Percentiles rank a stretch among this genome's conserved stretches.
phyloP scores from a whole-genome alignment of 2,888 invertebrate genomes.

The Melinopterus prodromus region DNA sequence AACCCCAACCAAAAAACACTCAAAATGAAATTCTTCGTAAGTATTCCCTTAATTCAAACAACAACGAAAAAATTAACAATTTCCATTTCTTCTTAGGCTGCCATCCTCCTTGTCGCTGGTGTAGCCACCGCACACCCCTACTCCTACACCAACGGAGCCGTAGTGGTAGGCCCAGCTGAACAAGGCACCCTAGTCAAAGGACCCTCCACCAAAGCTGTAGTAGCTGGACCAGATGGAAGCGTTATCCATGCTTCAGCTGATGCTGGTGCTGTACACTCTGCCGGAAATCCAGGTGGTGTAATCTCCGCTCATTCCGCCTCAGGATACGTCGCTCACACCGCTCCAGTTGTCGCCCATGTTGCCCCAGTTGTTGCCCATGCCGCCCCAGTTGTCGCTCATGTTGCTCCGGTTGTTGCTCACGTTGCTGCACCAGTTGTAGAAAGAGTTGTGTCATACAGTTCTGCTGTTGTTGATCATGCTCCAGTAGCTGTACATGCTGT shows the following conservation, averaged over 20 bases:
- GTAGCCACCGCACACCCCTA: constrained; percentile 47
- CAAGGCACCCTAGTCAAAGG: constrained; percentile 52
- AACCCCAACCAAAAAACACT: background rate
- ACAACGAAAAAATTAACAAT: background rate
- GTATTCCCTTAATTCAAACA: background rate
- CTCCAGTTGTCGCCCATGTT: constrained; percentile 22
- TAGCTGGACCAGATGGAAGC: constrained; percentile 58
- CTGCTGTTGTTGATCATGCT: constrained; percentile 26
- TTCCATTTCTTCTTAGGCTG: constrained; percentile 38
- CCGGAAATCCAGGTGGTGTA: constrained; percentile 27
- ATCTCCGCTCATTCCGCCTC: constrained; percentile 16
- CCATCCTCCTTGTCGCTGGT: constrained; percentile 47
- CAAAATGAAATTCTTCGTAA: constrained; percentile 4
- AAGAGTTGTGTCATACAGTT: constrained; percentile 31
- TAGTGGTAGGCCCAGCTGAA: constrained; percentile 45
- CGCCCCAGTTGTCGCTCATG: constrained; percentile 51
- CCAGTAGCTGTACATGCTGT: constrained; percentile 24
- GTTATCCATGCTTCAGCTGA: constrained; percentile 57
- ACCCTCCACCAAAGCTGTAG: constrained; percentile 49
- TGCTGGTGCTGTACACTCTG: constrained; percentile 13
- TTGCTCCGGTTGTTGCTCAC: constrained; percentile 48
- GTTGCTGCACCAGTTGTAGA: constrained; percentile 28
- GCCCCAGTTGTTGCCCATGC: constrained; percentile 30
- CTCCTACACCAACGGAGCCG: constrained; percentile 48
- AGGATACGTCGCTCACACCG: constrained; percentile 11